Conservation (phyloP, 2,888 invertebrate genomes). For the Electrophaes corylata region DNA sequence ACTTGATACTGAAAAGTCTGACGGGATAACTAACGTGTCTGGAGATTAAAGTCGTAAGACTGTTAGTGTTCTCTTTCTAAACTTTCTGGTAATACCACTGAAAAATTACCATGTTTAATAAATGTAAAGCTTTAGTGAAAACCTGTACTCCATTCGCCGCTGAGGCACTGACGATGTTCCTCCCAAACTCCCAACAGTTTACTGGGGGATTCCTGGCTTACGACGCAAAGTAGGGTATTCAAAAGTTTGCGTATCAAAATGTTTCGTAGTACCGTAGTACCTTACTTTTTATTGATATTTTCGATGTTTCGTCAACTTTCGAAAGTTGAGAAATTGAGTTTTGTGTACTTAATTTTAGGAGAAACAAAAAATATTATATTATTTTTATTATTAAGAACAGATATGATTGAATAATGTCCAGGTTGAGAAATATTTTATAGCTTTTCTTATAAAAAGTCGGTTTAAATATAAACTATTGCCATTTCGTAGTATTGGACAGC, state of each 20-base stretch:
- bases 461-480: too few relatives aligned
- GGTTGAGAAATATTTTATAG: too few relatives aligned
- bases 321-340: background rate
- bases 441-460: too few relatives aligned
- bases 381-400: too few relatives aligned
- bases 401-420: too few relatives aligned
- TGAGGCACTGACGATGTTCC: background rate
- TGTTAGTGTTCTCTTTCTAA: too few relatives aligned
- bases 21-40: too few relatives aligned
- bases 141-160: slow-evolving; percentile 18
- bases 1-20: too few relatives aligned
- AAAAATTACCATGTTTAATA: slow-evolving; percentile 5
- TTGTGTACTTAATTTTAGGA: background rate
- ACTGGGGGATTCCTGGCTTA: slow-evolving; percentile 56
- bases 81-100: background rate
- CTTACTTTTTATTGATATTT: slow-evolving; percentile 21
- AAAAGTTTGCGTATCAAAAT: slow-evolving; percentile 49
- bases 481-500: too few relatives aligned
- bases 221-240: slow-evolving; percentile 53
- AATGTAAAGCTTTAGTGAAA: slow-evolving; percentile 16
- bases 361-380: background rate
- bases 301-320: slow-evolving; percentile 12
- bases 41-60: too few relatives aligned
- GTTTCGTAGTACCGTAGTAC: slow-evolving; percentile 35
- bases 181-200: slow-evolving; percentile 46